phyloP scores from a whole-genome alignment of 2,888 invertebrate genomes.

The Caenorhabditis drosophilae region DNA sequence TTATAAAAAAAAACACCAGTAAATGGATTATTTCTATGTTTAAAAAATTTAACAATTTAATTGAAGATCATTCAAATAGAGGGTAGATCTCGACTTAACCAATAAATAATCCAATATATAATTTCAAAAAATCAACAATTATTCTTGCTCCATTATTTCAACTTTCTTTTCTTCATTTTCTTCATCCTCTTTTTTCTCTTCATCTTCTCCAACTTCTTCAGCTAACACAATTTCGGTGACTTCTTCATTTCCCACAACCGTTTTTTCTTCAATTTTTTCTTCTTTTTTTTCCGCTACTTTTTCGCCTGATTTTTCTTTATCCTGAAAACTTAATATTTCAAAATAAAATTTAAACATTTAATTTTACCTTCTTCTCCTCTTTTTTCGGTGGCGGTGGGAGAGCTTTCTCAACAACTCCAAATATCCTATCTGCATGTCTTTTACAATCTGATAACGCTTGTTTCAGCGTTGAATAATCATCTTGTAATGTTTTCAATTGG shows the following conservation, averaged over 20 bases:
- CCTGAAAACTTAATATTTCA: neutral
- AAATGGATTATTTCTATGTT: no score
- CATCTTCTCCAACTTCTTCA: constrained; percentile 11
- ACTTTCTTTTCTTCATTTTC: no score
- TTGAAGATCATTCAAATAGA: no score
- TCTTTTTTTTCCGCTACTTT: constrained; percentile 12
- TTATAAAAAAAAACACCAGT: no score
- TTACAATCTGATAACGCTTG: constrained; percentile 55
- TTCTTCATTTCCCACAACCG: no score
- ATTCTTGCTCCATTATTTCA: no score
- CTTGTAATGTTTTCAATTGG: constrained; percentile 40
- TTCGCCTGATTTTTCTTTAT: constrained; percentile 10
- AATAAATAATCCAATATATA: no score
- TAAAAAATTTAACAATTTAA: no score
- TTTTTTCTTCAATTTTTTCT: no score
- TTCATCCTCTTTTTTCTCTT: no score
- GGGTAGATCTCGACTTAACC: no score
- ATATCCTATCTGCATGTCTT: constrained; percentile 55
- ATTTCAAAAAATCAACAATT: no score
- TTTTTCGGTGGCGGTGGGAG: constrained; percentile 46
- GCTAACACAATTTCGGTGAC: constrained; percentile 1
- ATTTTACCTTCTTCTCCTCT: constrained; percentile 10
- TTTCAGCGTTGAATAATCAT: constrained; percentile 55
- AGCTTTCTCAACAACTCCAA: constrained; percentile 55
- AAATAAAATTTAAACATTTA: neutral